Base-by-base conservation (phyloP, 2,113 vertebrate genomes). In the Corythornis vintsioides region DNA sequence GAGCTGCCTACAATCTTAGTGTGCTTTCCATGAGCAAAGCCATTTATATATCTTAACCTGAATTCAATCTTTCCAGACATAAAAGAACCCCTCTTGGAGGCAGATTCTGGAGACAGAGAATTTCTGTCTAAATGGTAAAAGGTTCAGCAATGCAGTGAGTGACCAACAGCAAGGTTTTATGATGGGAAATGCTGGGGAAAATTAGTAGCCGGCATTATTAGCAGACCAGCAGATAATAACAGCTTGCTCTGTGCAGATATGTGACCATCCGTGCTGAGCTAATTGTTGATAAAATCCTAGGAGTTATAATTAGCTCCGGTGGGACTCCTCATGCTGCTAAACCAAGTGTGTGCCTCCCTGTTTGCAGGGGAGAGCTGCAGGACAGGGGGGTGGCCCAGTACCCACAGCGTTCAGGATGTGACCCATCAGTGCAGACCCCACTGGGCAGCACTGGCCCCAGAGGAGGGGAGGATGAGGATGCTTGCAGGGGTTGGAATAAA, bases 241-340 rank as follows among this genome's bases (percentile, higher is more conserved):
- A 92, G 92, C 96, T 90, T 91, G 57, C 0, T 2, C 91, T 45
- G 55, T 35, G 86, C 93, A 94, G 95, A 93, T 70, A 95, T 96
- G 93, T 73, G 90, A 73, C 80, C 83, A 89, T 92, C 82, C 79
- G 17, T 52, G 91, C 92, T 95, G 74, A 94, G 92, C 85, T 96
- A 95, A 97, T 94, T 96, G 94, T 90, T 97, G 96, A 88, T 89
- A 82, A 95, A 97, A 96, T 91, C 96, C 82, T 94, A 93, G 67
- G 77, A 93, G 95, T 74, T 92, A 43, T 92, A 96, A 93, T 96
- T 90, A 93, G 86, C 80, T 83, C 83, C 88, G 0, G 42, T 65
- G 92, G 88, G 93, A 90, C 76, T 74, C 57, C 65, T 86, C 0
- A 0, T 35, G 65, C 73, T 3, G 43, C 64, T 64, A 38, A 83